Base-by-base conservation (phyloP, 2,888 invertebrate species). In the Lithophane leautieri region DNA sequence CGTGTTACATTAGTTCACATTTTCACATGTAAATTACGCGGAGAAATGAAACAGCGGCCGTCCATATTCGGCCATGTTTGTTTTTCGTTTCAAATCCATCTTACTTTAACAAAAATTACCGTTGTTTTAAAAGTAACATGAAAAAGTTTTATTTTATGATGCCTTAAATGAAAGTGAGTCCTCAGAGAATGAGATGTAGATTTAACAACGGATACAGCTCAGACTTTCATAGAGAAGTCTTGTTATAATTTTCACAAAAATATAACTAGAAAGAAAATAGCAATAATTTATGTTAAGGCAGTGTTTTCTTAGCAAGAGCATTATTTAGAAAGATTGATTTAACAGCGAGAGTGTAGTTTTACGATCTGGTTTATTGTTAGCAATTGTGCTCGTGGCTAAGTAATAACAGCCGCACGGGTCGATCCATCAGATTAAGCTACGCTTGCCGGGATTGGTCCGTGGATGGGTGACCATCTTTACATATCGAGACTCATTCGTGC, bases 1-100 rank as follows among this genome's bases (percentile, higher is more conserved):
- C 42, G 25, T 63, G 61, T 82, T 73, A 76, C 72, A 82, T 82
- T 86, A 88, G 79, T 79, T 79, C 68, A 69, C 75, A 67, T 86
- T 78, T 79, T 79, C 68, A 69, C 75, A 67, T 86, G 71, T 88
- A 76, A 86, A 81, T 83, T 81, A 81, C 71, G 66, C 72, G 61
- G 44, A 6, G 34, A 40, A 14, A 56, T 78, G 65, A 72, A 70
- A 80, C 65, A 40, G 54, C 50, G 58, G 56, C 28, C 65, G 70
- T 44, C 73, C 22, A 71, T 34, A 78, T 81, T 58, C 50, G 1
- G 8, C 4, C 12, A 60, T 52, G 19, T 67, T 70, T 73, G 19
- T 70, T 76, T 82, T 83, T 76, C 61, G 22, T 70, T 70, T 78
- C 11, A 54, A 47, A 28, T 47, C 40, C 61, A 44, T 76, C 68